These are phyloP conservation scores for Ctenodactylus gundi DNA, from an alignment of 2,113 vertebrate genomes.

Conservation along the genomic window DNA sequence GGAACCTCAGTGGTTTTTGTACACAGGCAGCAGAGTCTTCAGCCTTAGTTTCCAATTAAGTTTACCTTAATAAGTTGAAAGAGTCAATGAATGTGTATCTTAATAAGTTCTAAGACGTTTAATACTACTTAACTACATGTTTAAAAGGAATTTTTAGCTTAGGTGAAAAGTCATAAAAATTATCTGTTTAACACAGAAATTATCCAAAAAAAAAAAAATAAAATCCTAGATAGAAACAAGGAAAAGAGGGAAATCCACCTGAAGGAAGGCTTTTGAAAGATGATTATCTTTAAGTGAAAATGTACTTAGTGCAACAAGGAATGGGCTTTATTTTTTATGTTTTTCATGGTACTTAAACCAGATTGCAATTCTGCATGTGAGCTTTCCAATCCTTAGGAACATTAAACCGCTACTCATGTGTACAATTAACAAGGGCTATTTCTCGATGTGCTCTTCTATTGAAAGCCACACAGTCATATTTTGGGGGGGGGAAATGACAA, in stretches of 20 bases:
- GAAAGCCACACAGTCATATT: constrained; percentile 29
- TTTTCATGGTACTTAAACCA: not conserved
- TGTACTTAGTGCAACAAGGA: not conserved
- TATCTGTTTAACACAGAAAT: constrained; percentile 27
- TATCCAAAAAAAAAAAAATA: not conserved
- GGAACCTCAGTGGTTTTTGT: not conserved
- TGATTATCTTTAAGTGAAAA: not conserved
- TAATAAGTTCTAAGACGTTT: not conserved
- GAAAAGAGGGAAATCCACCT: not conserved
- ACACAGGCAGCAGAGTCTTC: not conserved
- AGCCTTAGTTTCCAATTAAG: not conserved
- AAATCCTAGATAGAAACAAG: constrained; percentile 1
- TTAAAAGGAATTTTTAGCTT: constrained; percentile 16
- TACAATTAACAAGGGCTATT: not conserved
- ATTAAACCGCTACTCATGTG: not conserved
- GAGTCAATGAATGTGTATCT: not conserved
- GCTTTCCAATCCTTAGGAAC: constrained; percentile 50
- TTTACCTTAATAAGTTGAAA: not conserved
- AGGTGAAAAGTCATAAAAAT: not conserved
- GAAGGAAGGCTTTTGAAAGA: not conserved
- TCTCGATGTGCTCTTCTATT: constrained; percentile 26
- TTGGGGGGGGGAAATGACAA: constrained; percentile 41
- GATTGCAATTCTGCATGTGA: not conserved
- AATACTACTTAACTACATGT: not conserved
- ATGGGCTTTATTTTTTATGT: not conserved